These are phyloP conservation scores for Campoplex nolae DNA, from an alignment of 2,888 invertebrate genomes.

Conservation along the genomic window DNA sequence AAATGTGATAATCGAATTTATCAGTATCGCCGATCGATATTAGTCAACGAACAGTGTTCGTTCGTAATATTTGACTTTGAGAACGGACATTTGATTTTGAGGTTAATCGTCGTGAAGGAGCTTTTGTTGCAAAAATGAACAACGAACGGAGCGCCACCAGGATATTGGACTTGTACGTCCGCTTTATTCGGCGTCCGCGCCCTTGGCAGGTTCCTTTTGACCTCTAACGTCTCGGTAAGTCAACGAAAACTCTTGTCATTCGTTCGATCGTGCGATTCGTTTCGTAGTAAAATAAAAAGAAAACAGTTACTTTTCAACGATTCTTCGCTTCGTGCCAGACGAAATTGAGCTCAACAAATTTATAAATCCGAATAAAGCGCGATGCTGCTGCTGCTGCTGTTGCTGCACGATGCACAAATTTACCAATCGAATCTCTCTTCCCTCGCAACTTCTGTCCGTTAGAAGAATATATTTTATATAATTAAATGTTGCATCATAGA, in stretches of 20 bases:
- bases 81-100: background rate
- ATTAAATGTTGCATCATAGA: constrained; percentile 51
- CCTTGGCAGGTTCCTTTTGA: background rate
- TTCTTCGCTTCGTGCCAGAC: background rate
- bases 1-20: background rate
- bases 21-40: background rate
- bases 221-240: background rate
- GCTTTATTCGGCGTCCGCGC: background rate
- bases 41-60: background rate
- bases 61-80: background rate
- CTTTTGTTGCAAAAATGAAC: background rate
- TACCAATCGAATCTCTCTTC: background rate
- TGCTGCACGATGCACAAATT: background rate
- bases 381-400: background rate
- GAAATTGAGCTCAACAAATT: background rate
- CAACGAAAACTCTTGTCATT: background rate
- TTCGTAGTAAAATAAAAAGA: background rate
- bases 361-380: background rate
- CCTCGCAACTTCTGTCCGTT: background rate
- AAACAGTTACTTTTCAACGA: background rate
- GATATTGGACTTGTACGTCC: background rate
- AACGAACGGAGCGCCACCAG: background rate
- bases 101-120: background rate
- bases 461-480: constrained; percentile 42
- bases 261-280: background rate